Percentiles rank a stretch among this genome's conserved stretches.
These are phyloP conservation scores for Synanthedon myopaeformis DNA, from an alignment of 2,888 invertebrate species.

Conservation along the genomic window DNA sequence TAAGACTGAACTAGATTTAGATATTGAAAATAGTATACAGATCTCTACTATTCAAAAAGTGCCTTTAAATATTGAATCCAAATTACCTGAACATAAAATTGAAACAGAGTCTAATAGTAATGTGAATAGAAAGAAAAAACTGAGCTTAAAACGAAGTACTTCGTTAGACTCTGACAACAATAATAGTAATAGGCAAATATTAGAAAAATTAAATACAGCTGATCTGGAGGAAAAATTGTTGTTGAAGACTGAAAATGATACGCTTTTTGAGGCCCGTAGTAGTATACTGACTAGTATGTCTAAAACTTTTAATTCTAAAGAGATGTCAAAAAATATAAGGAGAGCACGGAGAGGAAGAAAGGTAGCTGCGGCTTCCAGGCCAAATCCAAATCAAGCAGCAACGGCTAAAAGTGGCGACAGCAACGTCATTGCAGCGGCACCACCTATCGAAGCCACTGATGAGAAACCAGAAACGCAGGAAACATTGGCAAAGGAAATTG, in stretches of 20 bases:
- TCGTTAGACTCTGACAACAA: slow-evolving; percentile 68
- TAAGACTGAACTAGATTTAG: slow-evolving; percentile 70
- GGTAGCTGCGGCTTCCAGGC: slow-evolving; percentile 36
- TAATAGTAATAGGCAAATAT: slow-evolving; percentile 65
- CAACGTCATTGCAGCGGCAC: slow-evolving; percentile 12
- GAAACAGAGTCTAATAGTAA: slow-evolving; percentile 46
- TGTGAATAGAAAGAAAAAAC: slow-evolving; percentile 46
- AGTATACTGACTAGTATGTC: slow-evolving; percentile 68
- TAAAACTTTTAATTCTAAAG: slow-evolving; percentile 64
- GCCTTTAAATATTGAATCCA: slow-evolving; percentile 60
- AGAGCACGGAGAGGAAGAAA: slow-evolving; percentile 59
- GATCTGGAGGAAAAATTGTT: slow-evolving; percentile 72
- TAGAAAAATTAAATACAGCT: slow-evolving; percentile 57
- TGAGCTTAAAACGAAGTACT: slow-evolving; percentile 67
- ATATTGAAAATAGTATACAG: slow-evolving; percentile 68
- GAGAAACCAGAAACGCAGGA: slow-evolving; percentile 56
- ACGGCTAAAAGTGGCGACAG: slow-evolving; percentile 19
- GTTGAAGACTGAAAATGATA: slow-evolving; percentile 72
- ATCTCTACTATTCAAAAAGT: slow-evolving; percentile 66
- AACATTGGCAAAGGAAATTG: slow-evolving; percentile 57
- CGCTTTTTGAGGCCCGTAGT: slow-evolving; percentile 62
- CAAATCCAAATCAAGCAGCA: slow-evolving; percentile 11
- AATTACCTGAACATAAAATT: slow-evolving; percentile 46
- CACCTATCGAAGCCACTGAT: slow-evolving; percentile 27
- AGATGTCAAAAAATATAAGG: slow-evolving; percentile 59